Conservation (phyloP, 1,140 invertebrate species). For the Magallana gigas region DNA sequence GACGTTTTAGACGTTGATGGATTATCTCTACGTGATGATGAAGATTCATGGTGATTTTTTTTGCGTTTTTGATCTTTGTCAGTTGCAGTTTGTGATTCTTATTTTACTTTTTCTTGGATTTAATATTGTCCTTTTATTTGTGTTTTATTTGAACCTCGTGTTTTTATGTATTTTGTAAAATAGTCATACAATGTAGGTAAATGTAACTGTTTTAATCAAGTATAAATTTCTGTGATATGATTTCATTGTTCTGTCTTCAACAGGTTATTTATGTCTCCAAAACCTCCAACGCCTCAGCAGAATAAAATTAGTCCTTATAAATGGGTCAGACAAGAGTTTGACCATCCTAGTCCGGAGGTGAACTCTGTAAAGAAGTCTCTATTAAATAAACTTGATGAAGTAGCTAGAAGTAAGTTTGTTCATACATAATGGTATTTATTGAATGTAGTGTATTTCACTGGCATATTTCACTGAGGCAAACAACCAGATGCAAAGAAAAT, state of each 20-base stretch:
- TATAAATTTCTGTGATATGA: too few species aligned
- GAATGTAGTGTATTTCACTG: too few species aligned
- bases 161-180: too few species aligned
- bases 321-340: constrained; percentile 80
- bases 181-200: too few species aligned
- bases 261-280: constrained; percentile 79
- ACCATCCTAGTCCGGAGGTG: constrained; percentile 77
- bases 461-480: too few species aligned
- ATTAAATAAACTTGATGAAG: constrained; percentile 78
- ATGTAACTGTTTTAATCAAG: too few species aligned
- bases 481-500: not conserved
- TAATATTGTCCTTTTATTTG: too few species aligned
- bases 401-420: constrained; percentile 74
- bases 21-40: constrained; percentile 67
- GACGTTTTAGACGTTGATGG: constrained; percentile 70
- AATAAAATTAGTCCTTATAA: constrained; percentile 73
- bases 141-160: too few species aligned
- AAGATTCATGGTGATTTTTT: constrained; percentile 73
- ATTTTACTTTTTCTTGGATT: too few species aligned
- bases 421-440: not conserved
- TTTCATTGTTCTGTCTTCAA: constrained; percentile 32
- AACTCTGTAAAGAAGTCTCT: constrained; percentile 74
- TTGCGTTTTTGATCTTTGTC: too few species aligned
- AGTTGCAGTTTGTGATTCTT: too few species aligned
- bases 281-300: constrained; percentile 71